Evolutionary conservation across 1,140 invertebrate species (phyloP), one percentile per base, ranked within the genome.

Genomic region (Diorhabda carinulata): DNA sequence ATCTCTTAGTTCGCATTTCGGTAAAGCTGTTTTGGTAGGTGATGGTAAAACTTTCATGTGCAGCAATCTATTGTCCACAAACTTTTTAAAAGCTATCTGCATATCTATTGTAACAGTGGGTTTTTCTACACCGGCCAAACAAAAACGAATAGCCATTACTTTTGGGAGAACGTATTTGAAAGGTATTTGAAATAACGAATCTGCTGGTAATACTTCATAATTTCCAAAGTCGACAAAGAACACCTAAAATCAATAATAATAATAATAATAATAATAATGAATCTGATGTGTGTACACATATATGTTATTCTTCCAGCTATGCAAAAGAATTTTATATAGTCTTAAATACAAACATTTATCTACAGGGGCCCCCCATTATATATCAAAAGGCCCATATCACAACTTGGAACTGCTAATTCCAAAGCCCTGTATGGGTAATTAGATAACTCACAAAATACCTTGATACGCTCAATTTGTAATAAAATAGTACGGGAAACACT

Each of bases 171-270:
- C 84, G 80, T 87, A 88, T 73, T 89, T 86, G 43, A 86, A 81
- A 2, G 91, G 90, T 71, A 93, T 87, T 79, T 90, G 86, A 79
- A 85, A 93, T 45, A 93, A 86, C 71, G 90, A 86, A 68, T 87
- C 85, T 47, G 87, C 86, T 3, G 86, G 83, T 42, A 92, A 83
- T 69, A 87, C 77, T 81, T 91, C 91, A 3, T 87, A 88, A 73
- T 91, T 89, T 5, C 91, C 91, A 78, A 89, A 92, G 80, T 93
- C 91, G 25, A 92, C 89, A 76, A 90, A 93, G 74, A 89, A 91
- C 8, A 92, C 83, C 81, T 89, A 87, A 74, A 85, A 87, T 43
- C 82, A 58, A 59, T 61, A 47, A 65, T 45, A 57, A 4, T 9
- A 66, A 52, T 52, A 52, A 52, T 4, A 52, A 52, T 25, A 25